These are phyloP conservation scores for Amphilophus citrinellus DNA, from an alignment of 2,113 vertebrate genomes.

Conservation along the genomic window DNA sequence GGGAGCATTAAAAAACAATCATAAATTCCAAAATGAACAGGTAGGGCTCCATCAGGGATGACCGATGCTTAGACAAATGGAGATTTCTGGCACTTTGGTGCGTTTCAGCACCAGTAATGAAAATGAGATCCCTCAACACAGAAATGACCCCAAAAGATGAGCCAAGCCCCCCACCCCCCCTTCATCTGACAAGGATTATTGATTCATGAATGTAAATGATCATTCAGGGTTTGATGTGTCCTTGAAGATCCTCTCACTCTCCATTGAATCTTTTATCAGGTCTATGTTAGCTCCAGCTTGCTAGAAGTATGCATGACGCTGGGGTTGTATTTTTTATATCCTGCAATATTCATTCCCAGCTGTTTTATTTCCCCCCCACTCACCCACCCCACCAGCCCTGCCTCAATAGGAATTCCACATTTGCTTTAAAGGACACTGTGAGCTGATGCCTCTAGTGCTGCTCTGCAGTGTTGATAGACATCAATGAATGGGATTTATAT, in stretches of 20 bases:
- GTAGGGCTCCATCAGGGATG: constrained; percentile 47
- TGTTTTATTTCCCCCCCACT: constrained; percentile 25
- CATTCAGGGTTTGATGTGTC: constrained; percentile 62
- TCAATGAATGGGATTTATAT: constrained; percentile 46
- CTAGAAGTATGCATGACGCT: constrained; percentile 30
- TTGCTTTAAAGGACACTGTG: constrained; percentile 24
- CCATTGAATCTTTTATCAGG: constrained; percentile 65
- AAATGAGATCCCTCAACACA: constrained; percentile 64
- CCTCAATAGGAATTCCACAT: constrained; percentile 32
- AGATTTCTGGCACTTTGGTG: constrained; percentile 44
- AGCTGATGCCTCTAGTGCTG: constrained; percentile 14
- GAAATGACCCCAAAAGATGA: constrained; percentile 68
- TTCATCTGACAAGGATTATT: constrained; percentile 73
- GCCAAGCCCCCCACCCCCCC: constrained; percentile 5
- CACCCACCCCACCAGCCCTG: not conserved
- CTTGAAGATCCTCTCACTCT: constrained; percentile 55
- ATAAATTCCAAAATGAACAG: constrained; percentile 62
- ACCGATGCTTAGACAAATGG: constrained; percentile 29
- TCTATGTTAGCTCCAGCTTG: constrained; percentile 29
- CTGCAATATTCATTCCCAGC: constrained; percentile 56
- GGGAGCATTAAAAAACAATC: constrained; percentile 37
- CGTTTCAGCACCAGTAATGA: constrained; percentile 59
- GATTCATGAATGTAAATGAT: constrained; percentile 79
- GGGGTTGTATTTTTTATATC: constrained; percentile 19
- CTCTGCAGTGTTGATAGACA: constrained; percentile 42